These are phyloP conservation scores for Anthophora plumipes DNA, from an alignment of 2,888 invertebrate species.

Conservation along the genomic window DNA sequence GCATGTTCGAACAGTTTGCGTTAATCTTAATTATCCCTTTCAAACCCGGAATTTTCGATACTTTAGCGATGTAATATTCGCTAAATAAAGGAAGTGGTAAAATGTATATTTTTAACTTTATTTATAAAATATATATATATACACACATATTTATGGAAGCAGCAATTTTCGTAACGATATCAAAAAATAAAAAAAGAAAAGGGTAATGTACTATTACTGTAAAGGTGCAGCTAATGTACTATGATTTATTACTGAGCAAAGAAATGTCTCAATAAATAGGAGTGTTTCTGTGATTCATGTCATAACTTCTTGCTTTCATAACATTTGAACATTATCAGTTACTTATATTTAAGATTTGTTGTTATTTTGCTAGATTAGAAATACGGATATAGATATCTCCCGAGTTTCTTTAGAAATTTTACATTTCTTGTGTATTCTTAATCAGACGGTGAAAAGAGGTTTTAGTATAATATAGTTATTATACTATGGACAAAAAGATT, in stretches of 20 bases:
- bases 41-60: background rate
- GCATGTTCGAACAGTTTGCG: conserved; percentile 15
- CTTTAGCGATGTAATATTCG: conserved; percentile 10
- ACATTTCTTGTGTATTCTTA: too few species aligned
- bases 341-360: background rate
- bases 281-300: conserved; percentile 4
- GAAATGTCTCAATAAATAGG: conserved; percentile 27
- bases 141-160: background rate
- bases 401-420: background rate
- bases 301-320: background rate
- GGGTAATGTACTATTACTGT: background rate
- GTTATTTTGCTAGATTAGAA: background rate
- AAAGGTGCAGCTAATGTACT: conserved; percentile 6
- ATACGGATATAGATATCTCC: background rate
- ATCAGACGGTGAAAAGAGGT: too few species aligned
- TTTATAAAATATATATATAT: background rate
- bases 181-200: too few species aligned
- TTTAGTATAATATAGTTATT: too few species aligned
- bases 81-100: background rate
- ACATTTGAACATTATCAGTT: background rate
- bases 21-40: conserved; percentile 56
- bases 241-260: conserved; percentile 8
- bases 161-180: background rate
- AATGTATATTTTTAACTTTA: background rate
- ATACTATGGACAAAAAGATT: too few species aligned